phyloP scores from a whole-genome alignment of 2,797 vertebrate genomes.

The Atherinosoma microstoma region DNA sequence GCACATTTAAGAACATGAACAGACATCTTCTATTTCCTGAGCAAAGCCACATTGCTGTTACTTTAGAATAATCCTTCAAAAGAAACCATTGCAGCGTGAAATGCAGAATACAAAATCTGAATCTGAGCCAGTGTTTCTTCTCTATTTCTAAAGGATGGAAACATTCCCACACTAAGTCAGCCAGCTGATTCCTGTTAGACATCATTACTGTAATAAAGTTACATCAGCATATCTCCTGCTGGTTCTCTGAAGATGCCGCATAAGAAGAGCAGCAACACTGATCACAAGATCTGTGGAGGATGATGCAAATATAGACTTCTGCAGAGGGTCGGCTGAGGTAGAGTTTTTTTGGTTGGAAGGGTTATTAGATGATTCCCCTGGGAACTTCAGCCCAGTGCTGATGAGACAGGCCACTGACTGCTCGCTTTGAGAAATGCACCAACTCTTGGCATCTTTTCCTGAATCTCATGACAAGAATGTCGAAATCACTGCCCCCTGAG shows the following conservation, averaged over 20 bases:
- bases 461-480: conserved; percentile 48
- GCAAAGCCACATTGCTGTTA: background rate
- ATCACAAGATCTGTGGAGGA: conserved; percentile 22
- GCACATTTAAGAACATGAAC: background rate
- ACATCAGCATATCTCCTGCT: conserved; percentile 35
- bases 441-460: conserved; percentile 25
- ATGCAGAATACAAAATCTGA: conserved; percentile 41
- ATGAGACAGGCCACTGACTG: conserved; percentile 21
- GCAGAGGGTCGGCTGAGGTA: conserved; percentile 17
- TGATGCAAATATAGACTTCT: conserved; percentile 1
- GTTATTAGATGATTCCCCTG: conserved; percentile 4
- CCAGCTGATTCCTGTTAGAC: conserved; percentile 39
- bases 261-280: background rate
- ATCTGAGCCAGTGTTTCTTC: conserved; percentile 25
- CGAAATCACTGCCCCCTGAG: conserved; percentile 32
- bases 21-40: background rate
- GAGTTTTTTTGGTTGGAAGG: conserved; percentile 7
- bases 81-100: conserved; percentile 5
- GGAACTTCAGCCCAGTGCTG: conserved; percentile 5
- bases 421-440: conserved; percentile 20
- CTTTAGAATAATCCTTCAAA: background rate
- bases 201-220: conserved; percentile 33
- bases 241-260: conserved; percentile 7
- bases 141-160: conserved; percentile 35
- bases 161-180: conserved; percentile 37